Evolutionary conservation across 2,113 vertebrate species (phyloP), one percentile per base, ranked within the genome.

Genomic region (Oryctolagus cuniculus): DNA sequence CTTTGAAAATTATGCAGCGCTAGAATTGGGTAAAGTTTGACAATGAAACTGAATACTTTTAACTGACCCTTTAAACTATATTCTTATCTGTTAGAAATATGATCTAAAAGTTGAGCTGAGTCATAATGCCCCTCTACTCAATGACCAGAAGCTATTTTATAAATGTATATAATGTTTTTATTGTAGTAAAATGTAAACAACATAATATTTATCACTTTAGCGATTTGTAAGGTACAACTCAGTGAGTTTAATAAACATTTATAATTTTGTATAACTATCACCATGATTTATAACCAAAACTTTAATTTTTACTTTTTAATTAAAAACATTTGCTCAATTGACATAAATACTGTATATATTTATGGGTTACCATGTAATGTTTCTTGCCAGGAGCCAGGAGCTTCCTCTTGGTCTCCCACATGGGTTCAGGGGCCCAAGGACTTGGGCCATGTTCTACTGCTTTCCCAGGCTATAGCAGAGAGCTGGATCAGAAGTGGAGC

Each of bases 1-100:
- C n/a, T 96, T 85, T 90, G 73, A 89, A 72, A 95, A 95, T 67
- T 73, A 61, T 82, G 34, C 91, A 80, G 11, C 5, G 31, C 63
- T 91, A 75, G 9, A 0, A 58, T 88, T 91, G 27, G 29, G 49
- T 86, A 86, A 96, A 91, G 19, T 85, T 27, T 93, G 83, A 77
- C 25, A 4, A 3, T 93, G 61, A 88, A 85, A 34, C 53, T 88
- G 25, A 86, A 27, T 69, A 74, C 78, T 89, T 92, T 82, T 93
- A 83, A 73, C 25, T 78, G 67, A 12, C 34, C 69, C 9, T 29
- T 38, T 91, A 72, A 79, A 79, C 34, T 44, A n/a, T 5, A 66
- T 24, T 36, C 36, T 84, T 88, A 84, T 64, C 25, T 36, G n/a
- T 93, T 79, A 85, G 36, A 91, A 93, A 53, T 29, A 10, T 22